phyloP scores from a whole-genome alignment of 2,113 vertebrate species.

The Galemys pyrenaicus region DNA sequence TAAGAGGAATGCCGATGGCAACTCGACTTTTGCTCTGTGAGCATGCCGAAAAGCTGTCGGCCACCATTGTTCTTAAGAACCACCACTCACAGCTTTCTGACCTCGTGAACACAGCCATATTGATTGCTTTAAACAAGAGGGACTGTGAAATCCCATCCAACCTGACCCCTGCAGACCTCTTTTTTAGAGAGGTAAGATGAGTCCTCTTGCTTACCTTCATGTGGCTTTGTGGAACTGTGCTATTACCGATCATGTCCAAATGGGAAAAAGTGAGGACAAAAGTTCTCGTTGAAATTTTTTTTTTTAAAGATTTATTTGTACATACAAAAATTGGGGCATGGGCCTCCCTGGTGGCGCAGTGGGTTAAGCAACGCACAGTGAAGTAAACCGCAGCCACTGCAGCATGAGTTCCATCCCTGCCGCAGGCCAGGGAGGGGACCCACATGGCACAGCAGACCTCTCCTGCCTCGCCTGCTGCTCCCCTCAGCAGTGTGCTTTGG shows the following conservation, averaged over 20 bases:
- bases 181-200: conserved; percentile 94
- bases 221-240: neutral
- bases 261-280: neutral
- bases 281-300: neutral
- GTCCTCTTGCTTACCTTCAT: neutral
- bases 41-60: conserved; percentile 94
- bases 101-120: conserved; percentile 91
- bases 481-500: too few species aligned
- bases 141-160: conserved; percentile 85
- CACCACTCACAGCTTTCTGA: conserved; percentile 91
- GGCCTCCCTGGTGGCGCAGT: too few species aligned
- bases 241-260: fast-evolving
- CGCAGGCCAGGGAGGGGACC: too few species aligned
- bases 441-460: too few species aligned
- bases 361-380: too few species aligned
- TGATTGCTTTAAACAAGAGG: conserved; percentile 87
- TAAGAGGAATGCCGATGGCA: conserved; percentile 89
- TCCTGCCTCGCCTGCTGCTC: too few species aligned
- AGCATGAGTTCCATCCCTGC: too few species aligned
- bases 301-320: too few species aligned
- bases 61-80: conserved; percentile 94
- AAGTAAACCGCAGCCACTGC: too few species aligned
- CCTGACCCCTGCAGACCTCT: conserved; percentile 95
- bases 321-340: too few species aligned
- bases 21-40: conserved; percentile 94